phyloP scores from a whole-genome alignment of 2,797 vertebrate genomes.

The Peromyscus melanophrys region DNA sequence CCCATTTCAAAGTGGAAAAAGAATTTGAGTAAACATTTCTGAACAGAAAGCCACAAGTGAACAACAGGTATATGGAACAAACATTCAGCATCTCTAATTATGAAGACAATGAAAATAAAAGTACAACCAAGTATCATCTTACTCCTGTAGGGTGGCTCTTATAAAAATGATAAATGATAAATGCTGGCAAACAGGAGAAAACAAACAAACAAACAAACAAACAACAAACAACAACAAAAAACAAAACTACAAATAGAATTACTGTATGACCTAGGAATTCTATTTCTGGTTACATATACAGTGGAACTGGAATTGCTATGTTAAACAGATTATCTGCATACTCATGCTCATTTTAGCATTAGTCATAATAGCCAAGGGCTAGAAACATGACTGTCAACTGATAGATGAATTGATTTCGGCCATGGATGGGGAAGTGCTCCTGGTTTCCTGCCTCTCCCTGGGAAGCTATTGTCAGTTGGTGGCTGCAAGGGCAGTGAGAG shows the following conservation, averaged over 20 bases:
- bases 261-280: background rate
- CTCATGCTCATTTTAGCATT: background rate
- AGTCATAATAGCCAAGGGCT: background rate
- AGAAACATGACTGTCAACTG: background rate
- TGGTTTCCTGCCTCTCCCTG: background rate
- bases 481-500: background rate
- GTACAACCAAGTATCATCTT: background rate
- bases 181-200: background rate
- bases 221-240: background rate
- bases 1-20: background rate
- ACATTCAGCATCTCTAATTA: background rate
- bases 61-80: background rate
- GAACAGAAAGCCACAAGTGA: background rate
- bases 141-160: background rate
- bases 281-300: background rate
- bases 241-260: background rate
- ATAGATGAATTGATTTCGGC: background rate
- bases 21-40: background rate
- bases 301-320: background rate
- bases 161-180: background rate
- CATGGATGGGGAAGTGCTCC: background rate
- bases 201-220: too few species aligned
- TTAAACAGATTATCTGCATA: background rate
- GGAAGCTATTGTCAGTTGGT: background rate
- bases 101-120: slow-evolving; percentile 1